A percentile compares a stretch with the other conserved stretches of the same genome.
Evolutionary conservation across 2,888 invertebrate genomes (phyloP).

Genomic region (Pammene aurita): DNA sequence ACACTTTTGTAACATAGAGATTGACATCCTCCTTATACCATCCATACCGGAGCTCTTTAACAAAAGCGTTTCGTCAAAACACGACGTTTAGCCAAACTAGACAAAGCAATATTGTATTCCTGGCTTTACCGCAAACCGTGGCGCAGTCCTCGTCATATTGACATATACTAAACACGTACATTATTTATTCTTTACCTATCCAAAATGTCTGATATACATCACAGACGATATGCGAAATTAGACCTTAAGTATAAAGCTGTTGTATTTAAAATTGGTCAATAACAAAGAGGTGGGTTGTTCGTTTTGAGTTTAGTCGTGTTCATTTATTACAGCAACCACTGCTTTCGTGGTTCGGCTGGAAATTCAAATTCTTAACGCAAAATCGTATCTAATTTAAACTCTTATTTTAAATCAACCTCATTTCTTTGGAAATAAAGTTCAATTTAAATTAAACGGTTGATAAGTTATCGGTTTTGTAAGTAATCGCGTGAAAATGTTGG

Average conservation of each 20-base stretch:
- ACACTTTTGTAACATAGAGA: too few species aligned
- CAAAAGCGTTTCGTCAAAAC: neutral
- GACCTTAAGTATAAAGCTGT: neutral
- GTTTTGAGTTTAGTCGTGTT: neutral
- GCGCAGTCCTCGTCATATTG: slow-evolving; percentile 6
- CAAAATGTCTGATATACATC: neutral
- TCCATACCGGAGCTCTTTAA: too few species aligned
- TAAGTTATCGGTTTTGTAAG: neutral
- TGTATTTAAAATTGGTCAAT: neutral
- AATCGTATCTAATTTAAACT: neutral
- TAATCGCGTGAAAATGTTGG: neutral
- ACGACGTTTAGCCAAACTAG: neutral
- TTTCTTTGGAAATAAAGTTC: neutral
- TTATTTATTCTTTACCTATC: neutral
- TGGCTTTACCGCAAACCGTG: slow-evolving; percentile 2
- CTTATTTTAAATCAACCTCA: neutral
- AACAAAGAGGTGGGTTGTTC: neutral
- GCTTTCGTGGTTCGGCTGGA: slow-evolving; percentile 2
- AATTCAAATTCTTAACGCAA: neutral
- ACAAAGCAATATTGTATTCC: slow-evolving; percentile 4
- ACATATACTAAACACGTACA: slow-evolving; percentile 17
- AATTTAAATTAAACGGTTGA: neutral
- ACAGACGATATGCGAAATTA: neutral
- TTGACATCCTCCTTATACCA: too few species aligned
- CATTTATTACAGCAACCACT: slow-evolving; percentile 15